Evolutionary conservation across 2,797 vertebrate species (phyloP).

Genomic region (Sparus aurata): DNA sequence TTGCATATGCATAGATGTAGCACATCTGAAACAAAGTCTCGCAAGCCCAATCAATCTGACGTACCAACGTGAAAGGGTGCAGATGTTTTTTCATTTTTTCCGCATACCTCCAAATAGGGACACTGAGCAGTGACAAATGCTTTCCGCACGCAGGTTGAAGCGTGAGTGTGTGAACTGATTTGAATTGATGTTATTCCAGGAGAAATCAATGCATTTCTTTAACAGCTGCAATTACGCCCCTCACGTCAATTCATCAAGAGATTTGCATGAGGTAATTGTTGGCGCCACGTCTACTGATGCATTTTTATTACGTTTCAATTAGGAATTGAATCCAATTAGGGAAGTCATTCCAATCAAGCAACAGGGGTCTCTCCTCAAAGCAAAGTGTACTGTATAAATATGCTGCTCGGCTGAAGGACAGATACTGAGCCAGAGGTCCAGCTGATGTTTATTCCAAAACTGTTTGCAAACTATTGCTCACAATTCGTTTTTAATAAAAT

Average conservation of each 20-base stretch:
- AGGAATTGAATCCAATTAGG: slow-evolving; percentile 86
- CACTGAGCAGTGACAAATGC: slow-evolving; percentile 71
- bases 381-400: slow-evolving; percentile 54
- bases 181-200: slow-evolving; percentile 83
- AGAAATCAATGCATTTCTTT: slow-evolving; percentile 83
- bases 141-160: slow-evolving; percentile 64
- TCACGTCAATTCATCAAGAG: slow-evolving; percentile 84
- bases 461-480: slow-evolving; percentile 21
- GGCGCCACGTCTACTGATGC: slow-evolving; percentile 83
- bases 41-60: slow-evolving; percentile 67
- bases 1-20: slow-evolving; percentile 58
- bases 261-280: slow-evolving; percentile 88
- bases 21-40: slow-evolving; percentile 52
- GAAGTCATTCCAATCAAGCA: slow-evolving; percentile 81
- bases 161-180: slow-evolving; percentile 75
- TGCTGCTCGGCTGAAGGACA: slow-evolving; percentile 65
- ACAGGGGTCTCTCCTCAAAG: slow-evolving; percentile 74
- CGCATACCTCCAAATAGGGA: slow-evolving; percentile 59
- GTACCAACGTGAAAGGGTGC: slow-evolving; percentile 59
- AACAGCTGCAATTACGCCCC: slow-evolving; percentile 82
- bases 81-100: slow-evolving; percentile 72
- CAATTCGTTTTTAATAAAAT: slow-evolving; percentile 17
- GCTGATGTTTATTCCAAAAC: slow-evolving; percentile 44
- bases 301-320: slow-evolving; percentile 88
- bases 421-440: slow-evolving; percentile 54